Conservation (phyloP, 2,888 invertebrate species). For the Apoda limacodes region DNA sequence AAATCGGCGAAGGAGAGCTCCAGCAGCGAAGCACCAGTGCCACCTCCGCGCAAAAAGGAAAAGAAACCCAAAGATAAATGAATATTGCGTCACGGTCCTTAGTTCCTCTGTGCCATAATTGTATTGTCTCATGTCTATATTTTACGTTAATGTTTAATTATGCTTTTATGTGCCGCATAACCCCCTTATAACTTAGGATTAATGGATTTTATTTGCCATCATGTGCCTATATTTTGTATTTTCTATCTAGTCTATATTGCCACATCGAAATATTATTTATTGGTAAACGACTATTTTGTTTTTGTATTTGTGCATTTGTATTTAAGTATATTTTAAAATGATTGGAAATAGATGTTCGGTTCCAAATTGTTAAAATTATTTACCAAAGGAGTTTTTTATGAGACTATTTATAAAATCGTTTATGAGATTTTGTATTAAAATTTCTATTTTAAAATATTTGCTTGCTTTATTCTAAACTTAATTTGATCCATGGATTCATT, state of each 20-base stretch:
- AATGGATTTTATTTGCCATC: constrained; percentile 38
- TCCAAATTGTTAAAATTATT: constrained; percentile 16
- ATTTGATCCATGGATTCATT: constrained; percentile 10
- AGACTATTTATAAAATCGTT: constrained; percentile 32
- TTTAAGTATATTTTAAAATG: constrained; percentile 21
- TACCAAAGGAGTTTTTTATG: constrained; percentile 7
- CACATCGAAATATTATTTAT: constrained; percentile 32
- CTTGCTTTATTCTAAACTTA: constrained; percentile 12
- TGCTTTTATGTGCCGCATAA: constrained; percentile 56
- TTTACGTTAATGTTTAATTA: constrained; percentile 24
- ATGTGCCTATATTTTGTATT: constrained; percentile 39
- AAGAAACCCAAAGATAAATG: constrained; percentile 67
- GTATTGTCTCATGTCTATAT: constrained; percentile 32
- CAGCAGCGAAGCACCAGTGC: constrained; percentile 53
- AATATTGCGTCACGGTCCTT: constrained; percentile 39
- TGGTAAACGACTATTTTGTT: no score
- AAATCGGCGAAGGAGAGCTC: constrained; percentile 56
- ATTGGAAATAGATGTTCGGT: constrained; percentile 11
- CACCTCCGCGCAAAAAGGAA: constrained; percentile 68
- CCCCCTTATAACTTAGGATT: constrained; percentile 41
- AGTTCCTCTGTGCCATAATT: constrained; percentile 64
- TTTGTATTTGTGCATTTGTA: constrained; percentile 30
- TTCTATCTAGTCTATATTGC: constrained; percentile 37
- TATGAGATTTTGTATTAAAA: constrained; percentile 59
- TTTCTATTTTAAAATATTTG: constrained; percentile 47